Conservation (phyloP, 2,113 vertebrate species). For the Mionectes macconnelli region DNA sequence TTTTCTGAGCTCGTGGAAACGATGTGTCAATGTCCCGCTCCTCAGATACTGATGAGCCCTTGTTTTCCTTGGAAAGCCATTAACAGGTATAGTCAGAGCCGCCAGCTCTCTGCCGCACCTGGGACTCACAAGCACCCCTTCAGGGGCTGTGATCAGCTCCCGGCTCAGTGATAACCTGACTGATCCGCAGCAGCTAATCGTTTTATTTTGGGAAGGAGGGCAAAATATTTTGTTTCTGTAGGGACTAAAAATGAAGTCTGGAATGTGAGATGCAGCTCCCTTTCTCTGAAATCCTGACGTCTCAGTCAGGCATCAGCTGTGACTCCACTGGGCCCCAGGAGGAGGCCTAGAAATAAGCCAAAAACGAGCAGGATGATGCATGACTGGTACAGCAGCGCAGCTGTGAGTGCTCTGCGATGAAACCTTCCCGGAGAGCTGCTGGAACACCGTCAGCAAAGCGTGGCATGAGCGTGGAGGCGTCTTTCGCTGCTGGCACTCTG, state of each 20-base stretch:
- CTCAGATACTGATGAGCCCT: background rate
- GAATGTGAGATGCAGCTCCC: background rate
- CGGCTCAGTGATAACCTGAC: rapidly evolving
- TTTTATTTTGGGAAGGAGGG: background rate
- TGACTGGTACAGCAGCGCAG: background rate
- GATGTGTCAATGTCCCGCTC: background rate
- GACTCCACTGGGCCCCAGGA: background rate
- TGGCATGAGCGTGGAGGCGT: rapidly evolving
- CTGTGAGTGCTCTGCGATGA: background rate
- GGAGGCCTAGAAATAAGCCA: background rate
- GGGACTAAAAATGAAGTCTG: background rate
- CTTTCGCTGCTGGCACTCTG: background rate
- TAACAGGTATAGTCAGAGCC: background rate
- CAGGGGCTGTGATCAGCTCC: background rate
- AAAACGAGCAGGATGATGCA: background rate
- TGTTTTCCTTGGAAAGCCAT: background rate
- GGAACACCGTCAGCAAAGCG: background rate
- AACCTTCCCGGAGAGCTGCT: background rate
- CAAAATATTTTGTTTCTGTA: background rate
- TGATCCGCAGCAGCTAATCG: background rate
- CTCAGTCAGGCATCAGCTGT: background rate
- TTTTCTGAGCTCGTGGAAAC: background rate
- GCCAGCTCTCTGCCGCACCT: background rate
- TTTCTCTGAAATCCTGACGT: background rate
- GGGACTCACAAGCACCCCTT: background rate